Evolutionary conservation across 2,797 vertebrate species (phyloP).

Genomic region (Microtus agrestis): DNA sequence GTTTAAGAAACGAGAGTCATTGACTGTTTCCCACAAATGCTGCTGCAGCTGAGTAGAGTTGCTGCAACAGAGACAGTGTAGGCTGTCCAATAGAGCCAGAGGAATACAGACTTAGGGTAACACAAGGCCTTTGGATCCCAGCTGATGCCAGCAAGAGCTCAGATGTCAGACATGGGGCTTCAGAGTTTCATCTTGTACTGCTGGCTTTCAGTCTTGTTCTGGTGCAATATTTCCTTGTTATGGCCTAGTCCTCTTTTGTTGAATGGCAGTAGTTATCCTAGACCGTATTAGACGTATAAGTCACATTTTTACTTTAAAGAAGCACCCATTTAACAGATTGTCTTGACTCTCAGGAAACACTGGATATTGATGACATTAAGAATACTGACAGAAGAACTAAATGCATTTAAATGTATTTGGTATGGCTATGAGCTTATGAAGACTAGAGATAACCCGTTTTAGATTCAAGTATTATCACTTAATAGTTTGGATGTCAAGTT

Average conservation of each 20-base stretch:
- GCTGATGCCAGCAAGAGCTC: background rate
- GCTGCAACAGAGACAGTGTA: background rate
- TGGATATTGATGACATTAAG: background rate
- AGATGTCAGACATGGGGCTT: background rate
- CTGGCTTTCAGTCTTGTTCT: background rate
- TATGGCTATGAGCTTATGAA: background rate
- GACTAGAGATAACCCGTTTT: background rate
- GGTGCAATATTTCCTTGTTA: background rate
- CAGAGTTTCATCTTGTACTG: background rate
- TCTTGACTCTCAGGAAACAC: background rate
- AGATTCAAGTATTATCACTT: background rate
- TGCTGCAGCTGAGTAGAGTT: background rate
- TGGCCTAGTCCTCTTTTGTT: background rate
- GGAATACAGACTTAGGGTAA: background rate
- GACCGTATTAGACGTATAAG: background rate
- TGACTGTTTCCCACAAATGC: background rate
- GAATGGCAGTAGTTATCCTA: too few species aligned
- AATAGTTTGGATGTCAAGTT: background rate
- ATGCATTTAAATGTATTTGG: background rate
- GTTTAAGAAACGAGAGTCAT: background rate
- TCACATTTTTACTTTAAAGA: background rate
- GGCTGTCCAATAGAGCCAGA: background rate
- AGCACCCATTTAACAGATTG: background rate
- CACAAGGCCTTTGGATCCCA: background rate
- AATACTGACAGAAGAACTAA: background rate